These are phyloP conservation scores for Dendronephthya gigantea DNA, from an alignment of 64 coral and sea anemone genomes.

Conservation along the genomic window DNA sequence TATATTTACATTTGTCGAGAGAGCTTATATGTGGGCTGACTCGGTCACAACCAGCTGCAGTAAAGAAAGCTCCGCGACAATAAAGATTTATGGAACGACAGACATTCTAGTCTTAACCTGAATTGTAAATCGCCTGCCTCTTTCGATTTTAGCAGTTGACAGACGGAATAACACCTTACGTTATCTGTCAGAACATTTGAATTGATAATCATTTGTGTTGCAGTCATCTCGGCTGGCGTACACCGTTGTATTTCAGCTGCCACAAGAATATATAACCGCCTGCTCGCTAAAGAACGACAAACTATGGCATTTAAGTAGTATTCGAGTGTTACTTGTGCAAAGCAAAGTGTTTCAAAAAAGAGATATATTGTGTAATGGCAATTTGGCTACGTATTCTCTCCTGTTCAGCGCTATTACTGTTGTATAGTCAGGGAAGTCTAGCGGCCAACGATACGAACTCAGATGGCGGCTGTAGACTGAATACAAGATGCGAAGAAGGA, in stretches of 20 bases:
- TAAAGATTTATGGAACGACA: not conserved
- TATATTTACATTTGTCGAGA: slow-evolving; percentile 6
- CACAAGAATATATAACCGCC: not conserved
- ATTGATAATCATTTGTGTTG: no score
- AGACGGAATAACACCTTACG: no score
- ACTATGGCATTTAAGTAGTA: not conserved
- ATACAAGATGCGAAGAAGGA: slow-evolving; percentile 52
- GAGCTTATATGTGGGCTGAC: not conserved
- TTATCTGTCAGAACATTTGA: not conserved
- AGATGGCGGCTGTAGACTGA: slow-evolving; percentile 18
- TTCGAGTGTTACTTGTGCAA: not conserved
- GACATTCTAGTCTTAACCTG: not conserved
- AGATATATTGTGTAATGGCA: not conserved
- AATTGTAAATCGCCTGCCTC: not conserved
- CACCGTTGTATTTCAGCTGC: not conserved
- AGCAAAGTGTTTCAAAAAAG: not conserved
- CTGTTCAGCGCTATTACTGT: not conserved
- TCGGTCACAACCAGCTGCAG: not conserved
- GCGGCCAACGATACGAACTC: not conserved
- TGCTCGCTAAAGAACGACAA: not conserved
- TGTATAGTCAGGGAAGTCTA: not conserved
- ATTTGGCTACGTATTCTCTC: not conserved
- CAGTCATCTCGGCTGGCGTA: no score
- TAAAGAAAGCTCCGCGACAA: not conserved
- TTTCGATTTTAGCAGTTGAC: not conserved